phyloP scores from a whole-genome alignment of 2,113 vertebrate species.

The Chionodraco myersi region DNA sequence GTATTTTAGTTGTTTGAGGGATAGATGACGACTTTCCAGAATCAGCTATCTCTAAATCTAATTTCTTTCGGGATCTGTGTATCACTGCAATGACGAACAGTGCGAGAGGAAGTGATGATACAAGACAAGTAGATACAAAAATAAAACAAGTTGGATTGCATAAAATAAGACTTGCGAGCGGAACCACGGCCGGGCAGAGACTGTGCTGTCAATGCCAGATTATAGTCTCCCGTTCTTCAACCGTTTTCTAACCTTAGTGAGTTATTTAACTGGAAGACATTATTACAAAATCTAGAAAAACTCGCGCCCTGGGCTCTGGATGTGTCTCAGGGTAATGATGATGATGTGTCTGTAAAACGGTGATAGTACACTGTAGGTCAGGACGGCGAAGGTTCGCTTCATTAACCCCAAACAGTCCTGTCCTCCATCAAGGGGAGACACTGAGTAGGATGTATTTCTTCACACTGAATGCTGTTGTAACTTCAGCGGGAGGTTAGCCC shows the following conservation, averaged over 20 bases:
- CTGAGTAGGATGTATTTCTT: conserved; percentile 1
- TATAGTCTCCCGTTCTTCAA: background rate
- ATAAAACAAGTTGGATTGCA: background rate
- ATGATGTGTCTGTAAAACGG: conserved; percentile 8
- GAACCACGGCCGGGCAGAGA: background rate
- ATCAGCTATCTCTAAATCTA: background rate
- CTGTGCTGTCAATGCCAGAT: conserved; percentile 2
- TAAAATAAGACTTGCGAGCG: background rate
- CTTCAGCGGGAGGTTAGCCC: conserved; percentile 44
- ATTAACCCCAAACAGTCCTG: conserved; percentile 31
- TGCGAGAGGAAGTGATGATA: background rate
- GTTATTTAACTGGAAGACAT: conserved; percentile 3
- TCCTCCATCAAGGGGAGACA: conserved; percentile 28
- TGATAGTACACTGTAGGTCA: conserved; percentile 13
- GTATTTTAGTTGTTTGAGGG: too few relatives aligned
- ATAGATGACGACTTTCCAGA: background rate
- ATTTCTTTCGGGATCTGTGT: background rate
- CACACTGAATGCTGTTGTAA: conserved; percentile 42
- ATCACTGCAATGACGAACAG: background rate
- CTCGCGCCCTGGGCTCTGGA: background rate
- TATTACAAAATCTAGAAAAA: background rate
- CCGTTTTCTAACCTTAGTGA: background rate
- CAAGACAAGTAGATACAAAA: background rate
- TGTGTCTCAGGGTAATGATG: conserved; percentile 21
- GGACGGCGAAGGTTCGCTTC: conserved; percentile 1